Base-by-base conservation (phyloP, 2,797 vertebrate genomes). In the Oophaga sylvatica region DNA sequence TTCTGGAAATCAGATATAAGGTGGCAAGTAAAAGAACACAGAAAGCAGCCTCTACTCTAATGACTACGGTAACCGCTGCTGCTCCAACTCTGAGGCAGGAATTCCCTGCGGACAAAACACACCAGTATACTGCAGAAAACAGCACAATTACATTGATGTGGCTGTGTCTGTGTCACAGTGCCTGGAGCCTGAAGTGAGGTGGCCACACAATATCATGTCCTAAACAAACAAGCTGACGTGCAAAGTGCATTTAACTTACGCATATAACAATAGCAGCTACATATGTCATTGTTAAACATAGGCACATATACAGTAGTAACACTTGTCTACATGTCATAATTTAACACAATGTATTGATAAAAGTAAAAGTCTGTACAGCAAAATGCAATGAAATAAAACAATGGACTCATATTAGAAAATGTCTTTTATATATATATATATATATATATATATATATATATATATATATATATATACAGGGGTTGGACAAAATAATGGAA, bases 81-180 rank as follows among this genome's bases (percentile, higher is more conserved):
- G 62, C 70, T 83, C 22, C 56, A 77, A 76, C 12, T 76, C 31
- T 5, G 26, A 70, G 48, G 2, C 77, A 63, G 78, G 67, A 87
- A 81, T 81, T 60, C 71, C 80, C 71, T 65, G 80, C 35, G 80
- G 80, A 62, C 71, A 82, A 29, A 87, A 87, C 80, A 59, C 15
- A 83, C 80, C 77, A 70, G 77, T 41, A 77, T 22, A 68, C 71
- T 6, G 68, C 59, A 57, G 67, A 67, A 77, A 65, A 76, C 79
- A 71, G 80, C 45, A 63, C 57, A 86, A 62, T 11, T 16, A 68
- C 56, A 29, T 59, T 73, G n/a, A 68, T 62, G 19, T 73, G 45
- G 35, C 78, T 65, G 31, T 75, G 67, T 41, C 22, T 17, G 70
- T 71, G 35, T 80, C 59, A 80, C 56, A 26, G 81, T 8, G 65